Percentiles rank a stretch among this genome's conserved stretches.
These are phyloP conservation scores for Aphelinus atriplicis DNA, from an alignment of 1,140 invertebrate species.

Conservation along the genomic window DNA sequence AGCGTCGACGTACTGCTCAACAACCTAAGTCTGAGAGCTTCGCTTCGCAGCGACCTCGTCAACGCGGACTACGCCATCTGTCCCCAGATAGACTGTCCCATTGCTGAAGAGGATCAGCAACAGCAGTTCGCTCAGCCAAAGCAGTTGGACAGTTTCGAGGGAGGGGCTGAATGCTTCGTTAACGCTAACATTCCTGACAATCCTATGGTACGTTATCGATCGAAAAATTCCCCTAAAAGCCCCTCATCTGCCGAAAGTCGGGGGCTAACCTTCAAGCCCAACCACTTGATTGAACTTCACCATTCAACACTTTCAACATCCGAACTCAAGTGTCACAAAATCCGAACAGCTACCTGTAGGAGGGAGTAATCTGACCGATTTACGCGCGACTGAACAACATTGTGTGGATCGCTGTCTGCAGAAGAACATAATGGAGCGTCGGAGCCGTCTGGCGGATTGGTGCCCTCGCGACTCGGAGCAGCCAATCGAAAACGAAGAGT, in stretches of 20 bases:
- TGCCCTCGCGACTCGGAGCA: constrained; percentile 63
- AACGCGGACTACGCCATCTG: constrained; percentile 49
- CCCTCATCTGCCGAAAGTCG: too few relatives aligned
- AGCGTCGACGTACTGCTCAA: constrained; percentile 57
- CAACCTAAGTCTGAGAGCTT: constrained; percentile 56
- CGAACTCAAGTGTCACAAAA: too few relatives aligned
- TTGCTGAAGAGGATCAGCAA: constrained; percentile 23
- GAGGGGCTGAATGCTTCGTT: background rate
- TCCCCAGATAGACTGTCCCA: constrained; percentile 44
- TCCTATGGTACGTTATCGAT: constrained; percentile 8
- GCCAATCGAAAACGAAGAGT: constrained; percentile 84
- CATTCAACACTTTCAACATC: too few relatives aligned
- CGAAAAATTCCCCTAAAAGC: background rate
- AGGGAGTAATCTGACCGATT: background rate
- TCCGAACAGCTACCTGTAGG: background rate
- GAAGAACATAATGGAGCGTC: constrained; percentile 24
- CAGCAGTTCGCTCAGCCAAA: background rate
- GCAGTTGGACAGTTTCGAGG: background rate
- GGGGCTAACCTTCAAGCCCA: too few relatives aligned
- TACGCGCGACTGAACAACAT: background rate
- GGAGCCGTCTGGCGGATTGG: constrained; percentile 40
- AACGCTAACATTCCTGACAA: constrained; percentile 12
- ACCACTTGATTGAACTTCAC: too few relatives aligned
- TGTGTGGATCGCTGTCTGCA: background rate
- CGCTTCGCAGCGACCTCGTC: constrained; percentile 54